Evolutionary conservation across 64 coral and sea anemone species (phyloP).

Genomic region (Porites australiensis): DNA sequence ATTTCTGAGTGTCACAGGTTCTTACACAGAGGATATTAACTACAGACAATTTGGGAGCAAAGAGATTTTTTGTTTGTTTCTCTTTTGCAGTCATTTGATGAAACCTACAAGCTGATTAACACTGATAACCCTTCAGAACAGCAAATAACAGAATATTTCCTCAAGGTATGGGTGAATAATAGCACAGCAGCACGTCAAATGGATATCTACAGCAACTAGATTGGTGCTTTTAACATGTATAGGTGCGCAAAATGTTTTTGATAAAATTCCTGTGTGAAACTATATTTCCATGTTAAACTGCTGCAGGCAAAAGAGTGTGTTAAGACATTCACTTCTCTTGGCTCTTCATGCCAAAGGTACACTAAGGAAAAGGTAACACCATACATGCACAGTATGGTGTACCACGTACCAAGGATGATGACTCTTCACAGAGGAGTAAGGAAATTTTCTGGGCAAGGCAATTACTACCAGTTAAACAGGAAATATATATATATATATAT

Average conservation of each 20-base stretch:
- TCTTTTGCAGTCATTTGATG: no score
- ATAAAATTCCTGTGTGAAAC: neutral
- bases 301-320: conserved; percentile 45
- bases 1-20: no score
- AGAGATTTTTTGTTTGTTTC: no score
- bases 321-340: conserved; percentile 52
- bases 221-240: neutral
- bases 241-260: neutral
- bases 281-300: neutral
- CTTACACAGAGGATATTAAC: no score
- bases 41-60: no score
- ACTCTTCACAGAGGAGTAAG: conserved; percentile 56
- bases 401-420: conserved; percentile 73
- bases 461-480: neutral
- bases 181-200: neutral
- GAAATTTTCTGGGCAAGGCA: conserved; percentile 76
- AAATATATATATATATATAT: no score
- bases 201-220: neutral
- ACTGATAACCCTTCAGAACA: no score
- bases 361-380: conserved; percentile 39
- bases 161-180: conserved; percentile 31
- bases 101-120: no score
- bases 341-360: conserved; percentile 9
- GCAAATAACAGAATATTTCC: neutral
- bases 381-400: conserved; percentile 74